A percentile compares a stretch with the other conserved stretches of the same genome.
Evolutionary conservation across 2,888 invertebrate species (phyloP).

Genomic region (Shargacucullia verbasci): DNA sequence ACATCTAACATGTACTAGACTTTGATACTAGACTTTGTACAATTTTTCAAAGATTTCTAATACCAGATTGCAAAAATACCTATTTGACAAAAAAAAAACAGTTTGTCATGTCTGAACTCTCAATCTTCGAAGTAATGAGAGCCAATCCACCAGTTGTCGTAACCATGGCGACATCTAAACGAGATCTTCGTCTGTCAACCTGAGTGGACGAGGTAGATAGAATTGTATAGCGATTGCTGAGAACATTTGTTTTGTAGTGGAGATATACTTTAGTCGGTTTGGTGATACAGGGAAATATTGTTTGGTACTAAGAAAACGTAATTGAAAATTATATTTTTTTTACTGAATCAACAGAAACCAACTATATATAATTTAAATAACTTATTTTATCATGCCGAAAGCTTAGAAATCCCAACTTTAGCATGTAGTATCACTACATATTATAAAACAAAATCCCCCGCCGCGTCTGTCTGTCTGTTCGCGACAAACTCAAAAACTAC

Average conservation of each 20-base stretch:
- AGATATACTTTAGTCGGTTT: neutral
- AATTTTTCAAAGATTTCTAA: conserved; percentile 19
- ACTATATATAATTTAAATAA: too few species aligned
- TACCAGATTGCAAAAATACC: conserved; percentile 38
- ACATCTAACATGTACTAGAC: too few species aligned
- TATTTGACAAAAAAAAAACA: conserved; percentile 33
- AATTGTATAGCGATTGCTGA: neutral
- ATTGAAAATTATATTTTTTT: too few species aligned
- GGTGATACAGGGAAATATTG: neutral
- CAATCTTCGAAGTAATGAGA: conserved; percentile 39
- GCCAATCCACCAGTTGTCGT: conserved; percentile 50
- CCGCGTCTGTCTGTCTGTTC: too few species aligned
- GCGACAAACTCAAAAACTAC: too few species aligned
- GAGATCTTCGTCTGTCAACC: conserved; percentile 58
- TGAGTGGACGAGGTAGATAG: conserved; percentile 26
- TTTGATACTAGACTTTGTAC: neutral
- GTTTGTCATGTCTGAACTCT: conserved; percentile 32
- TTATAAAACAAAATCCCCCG: too few species aligned
- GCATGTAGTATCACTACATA: too few species aligned
- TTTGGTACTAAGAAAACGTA: too few species aligned
- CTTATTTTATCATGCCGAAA: too few species aligned
- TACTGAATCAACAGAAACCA: too few species aligned
- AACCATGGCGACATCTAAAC: conserved; percentile 56
- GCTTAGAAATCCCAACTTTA: too few species aligned
- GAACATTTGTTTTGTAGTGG: neutral